These are phyloP conservation scores for Liparis tanakae DNA, from an alignment of 2,797 vertebrate genomes.

Conservation along the genomic window DNA sequence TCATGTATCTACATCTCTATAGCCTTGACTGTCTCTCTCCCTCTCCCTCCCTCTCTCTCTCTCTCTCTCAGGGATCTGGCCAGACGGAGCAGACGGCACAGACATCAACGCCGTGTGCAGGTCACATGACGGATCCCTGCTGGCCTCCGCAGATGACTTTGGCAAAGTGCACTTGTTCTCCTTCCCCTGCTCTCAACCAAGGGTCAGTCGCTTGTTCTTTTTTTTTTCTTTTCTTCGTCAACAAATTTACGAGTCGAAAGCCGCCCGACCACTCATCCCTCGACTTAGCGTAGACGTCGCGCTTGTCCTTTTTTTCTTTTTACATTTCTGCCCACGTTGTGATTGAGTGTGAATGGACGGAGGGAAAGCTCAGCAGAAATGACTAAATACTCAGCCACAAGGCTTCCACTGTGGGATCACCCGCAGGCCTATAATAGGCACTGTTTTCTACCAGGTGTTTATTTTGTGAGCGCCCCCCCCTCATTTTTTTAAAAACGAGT, in stretches of 20 bases:
- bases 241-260: background rate
- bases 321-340: background rate
- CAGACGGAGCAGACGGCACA: constrained; percentile 91
- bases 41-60: background rate
- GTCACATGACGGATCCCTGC: constrained; percentile 85
- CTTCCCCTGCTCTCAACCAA: constrained; percentile 89
- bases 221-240: background rate
- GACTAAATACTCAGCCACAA: background rate
- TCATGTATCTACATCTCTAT: no score
- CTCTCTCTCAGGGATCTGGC: constrained; percentile 71
- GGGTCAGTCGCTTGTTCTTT: constrained; percentile 78
- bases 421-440: constrained; percentile 4
- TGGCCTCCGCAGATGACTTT: constrained; percentile 92
- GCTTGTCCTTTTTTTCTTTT: background rate
- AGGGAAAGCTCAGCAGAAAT: constrained; percentile 45
- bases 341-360: constrained; percentile 19
- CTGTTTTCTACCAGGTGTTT: constrained; percentile 36
- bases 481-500: background rate
- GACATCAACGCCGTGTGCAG: constrained; percentile 91
- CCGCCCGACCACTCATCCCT: background rate
- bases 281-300: background rate
- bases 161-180: constrained; percentile 93
- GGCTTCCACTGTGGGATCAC: background rate
- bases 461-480: background rate
- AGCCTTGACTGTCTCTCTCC: background rate